A percentile compares a stretch with the other conserved stretches of the same genome.
Evolutionary conservation across 2,113 vertebrate species (phyloP).

Genomic region (Fukomys damarensis): DNA sequence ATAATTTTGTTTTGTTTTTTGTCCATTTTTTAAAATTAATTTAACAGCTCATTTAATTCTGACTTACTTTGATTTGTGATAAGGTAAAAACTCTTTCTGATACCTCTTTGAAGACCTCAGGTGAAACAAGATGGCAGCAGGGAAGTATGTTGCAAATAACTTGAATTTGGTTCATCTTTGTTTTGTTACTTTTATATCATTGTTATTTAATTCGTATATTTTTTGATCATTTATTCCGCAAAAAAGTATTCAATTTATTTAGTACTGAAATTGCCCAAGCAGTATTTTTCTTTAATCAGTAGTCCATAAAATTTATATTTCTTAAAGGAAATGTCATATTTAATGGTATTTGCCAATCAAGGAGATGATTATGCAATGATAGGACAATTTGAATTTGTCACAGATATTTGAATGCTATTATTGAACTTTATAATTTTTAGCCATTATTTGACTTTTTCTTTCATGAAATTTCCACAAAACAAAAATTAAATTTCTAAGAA

Average conservation of each 20-base stretch:
- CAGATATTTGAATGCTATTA: background rate
- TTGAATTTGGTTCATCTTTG: background rate
- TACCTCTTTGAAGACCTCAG: background rate
- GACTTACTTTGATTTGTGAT: background rate
- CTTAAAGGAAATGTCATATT: conserved; percentile 39
- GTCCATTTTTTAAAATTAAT: background rate
- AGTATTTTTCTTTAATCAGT: background rate
- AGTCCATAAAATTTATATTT: background rate
- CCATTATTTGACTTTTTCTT: conserved; percentile 31
- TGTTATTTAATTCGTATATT: background rate
- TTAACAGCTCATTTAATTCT: conserved; percentile 1
- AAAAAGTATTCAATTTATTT: background rate
- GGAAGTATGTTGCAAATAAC: background rate
- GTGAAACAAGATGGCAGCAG: background rate
- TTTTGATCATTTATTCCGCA: background rate
- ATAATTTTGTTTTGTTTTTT: no score
- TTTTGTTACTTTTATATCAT: conserved; percentile 31
- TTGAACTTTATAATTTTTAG: conserved; percentile 24
- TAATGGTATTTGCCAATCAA: background rate
- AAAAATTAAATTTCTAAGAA: conserved; percentile 40
- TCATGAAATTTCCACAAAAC: background rate
- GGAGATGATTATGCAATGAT: background rate
- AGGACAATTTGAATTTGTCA: background rate
- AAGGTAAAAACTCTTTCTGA: background rate
- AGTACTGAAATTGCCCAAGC: background rate